Percentiles rank a stretch among this genome's conserved stretches.
These are phyloP conservation scores for Setipinna tenuifilis DNA, from an alignment of 2,797 vertebrate species.

Conservation along the genomic window DNA sequence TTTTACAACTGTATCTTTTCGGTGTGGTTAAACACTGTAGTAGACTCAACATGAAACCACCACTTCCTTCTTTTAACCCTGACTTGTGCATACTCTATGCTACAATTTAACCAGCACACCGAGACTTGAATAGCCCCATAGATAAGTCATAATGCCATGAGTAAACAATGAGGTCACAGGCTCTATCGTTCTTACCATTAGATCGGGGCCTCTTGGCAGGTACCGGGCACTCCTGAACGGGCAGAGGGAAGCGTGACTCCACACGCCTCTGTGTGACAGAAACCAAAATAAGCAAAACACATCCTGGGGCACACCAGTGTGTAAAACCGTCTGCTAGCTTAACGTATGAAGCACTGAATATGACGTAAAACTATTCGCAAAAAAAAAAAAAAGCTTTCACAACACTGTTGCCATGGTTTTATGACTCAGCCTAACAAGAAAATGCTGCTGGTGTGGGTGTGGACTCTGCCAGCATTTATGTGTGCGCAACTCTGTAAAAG, in stretches of 20 bases:
- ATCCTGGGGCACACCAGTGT: slow-evolving; percentile 21
- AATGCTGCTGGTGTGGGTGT: slow-evolving; percentile 14
- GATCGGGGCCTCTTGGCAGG: slow-evolving; percentile 70
- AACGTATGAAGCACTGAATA: not conserved
- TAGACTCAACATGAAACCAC: too few relatives aligned
- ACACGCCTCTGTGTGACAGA: slow-evolving; percentile 61
- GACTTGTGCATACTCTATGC: too few relatives aligned
- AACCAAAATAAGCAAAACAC: not conserved
- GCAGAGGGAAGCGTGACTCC: slow-evolving; percentile 60
- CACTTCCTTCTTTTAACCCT: too few relatives aligned
- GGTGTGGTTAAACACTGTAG: too few relatives aligned
- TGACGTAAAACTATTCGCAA: not conserved
- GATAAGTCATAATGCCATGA: too few relatives aligned
- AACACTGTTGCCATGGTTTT: not conserved
- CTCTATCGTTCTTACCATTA: slow-evolving; percentile 61
- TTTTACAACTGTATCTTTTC: too few relatives aligned
- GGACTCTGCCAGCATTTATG: not conserved
- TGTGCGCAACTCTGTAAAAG: not conserved
- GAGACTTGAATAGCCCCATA: too few relatives aligned
- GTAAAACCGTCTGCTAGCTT: not conserved
- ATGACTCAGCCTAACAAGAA: not conserved
- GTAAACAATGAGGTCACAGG: too few relatives aligned
- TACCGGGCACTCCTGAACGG: slow-evolving; percentile 69
- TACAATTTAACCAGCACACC: too few relatives aligned
- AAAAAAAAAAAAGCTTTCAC: not conserved